Evolutionary conservation across 2,797 vertebrate genomes (phyloP).

Genomic region (Steatocranus sp.): DNA sequence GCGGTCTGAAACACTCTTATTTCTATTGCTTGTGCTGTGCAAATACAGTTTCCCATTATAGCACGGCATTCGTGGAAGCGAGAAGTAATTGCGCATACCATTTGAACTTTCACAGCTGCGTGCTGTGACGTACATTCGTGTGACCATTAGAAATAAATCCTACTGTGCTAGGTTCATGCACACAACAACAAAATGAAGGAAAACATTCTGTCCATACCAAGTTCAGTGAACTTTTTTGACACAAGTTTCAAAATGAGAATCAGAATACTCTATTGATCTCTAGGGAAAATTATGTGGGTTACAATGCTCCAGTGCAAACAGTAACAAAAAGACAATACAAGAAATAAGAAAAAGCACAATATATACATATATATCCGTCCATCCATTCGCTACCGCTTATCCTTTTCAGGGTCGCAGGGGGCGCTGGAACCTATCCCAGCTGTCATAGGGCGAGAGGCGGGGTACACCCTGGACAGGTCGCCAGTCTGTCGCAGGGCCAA

Average conservation of each 20-base stretch:
- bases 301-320: background rate
- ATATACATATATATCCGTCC: background rate
- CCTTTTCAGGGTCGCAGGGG: no score
- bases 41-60: fast-evolving
- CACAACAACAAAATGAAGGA: background rate
- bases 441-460: no score
- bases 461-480: no score
- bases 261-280: background rate
- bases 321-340: background rate
- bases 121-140: background rate
- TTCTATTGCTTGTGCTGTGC: background rate
- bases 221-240: background rate
- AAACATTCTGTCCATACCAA: background rate
- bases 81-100: fast-evolving
- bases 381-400: no score
- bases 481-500: no score
- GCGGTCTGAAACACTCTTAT: background rate
- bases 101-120: fast-evolving
- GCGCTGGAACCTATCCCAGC: no score
- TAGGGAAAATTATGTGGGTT: background rate
- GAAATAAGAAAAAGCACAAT: background rate
- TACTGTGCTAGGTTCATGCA: background rate
- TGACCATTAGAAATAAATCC: background rate
- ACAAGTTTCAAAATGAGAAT: background rate
- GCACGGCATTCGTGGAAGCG: fast-evolving